Evolutionary conservation across 1,140 invertebrate species (phyloP).

Genomic region (Tetragnatha versicolor): DNA sequence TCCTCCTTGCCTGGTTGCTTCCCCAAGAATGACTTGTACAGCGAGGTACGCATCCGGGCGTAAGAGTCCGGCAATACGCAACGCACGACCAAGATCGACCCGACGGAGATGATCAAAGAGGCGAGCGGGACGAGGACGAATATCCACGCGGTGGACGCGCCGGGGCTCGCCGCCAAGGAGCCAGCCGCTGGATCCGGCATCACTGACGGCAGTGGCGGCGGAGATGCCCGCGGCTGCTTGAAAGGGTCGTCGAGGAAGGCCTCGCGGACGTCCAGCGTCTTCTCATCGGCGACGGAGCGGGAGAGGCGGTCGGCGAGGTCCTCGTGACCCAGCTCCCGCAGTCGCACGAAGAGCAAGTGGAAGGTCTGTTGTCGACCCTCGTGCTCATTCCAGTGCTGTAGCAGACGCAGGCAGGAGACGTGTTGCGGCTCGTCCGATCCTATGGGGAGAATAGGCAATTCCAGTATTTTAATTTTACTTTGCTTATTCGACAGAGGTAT

Average conservation of each 20-base stretch:
- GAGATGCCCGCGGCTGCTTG: background rate
- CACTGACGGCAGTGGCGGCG: background rate
- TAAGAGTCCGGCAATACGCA: conserved; percentile 30
- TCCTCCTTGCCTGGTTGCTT: background rate
- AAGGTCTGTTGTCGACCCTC: conserved; percentile 35
- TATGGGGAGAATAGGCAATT: background rate
- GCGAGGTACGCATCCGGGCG: conserved; percentile 3
- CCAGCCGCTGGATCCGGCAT: too few relatives aligned
- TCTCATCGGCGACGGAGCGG: conserved; percentile 32
- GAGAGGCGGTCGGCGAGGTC: conserved; percentile 38
- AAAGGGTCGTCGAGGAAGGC: conserved; percentile 43
- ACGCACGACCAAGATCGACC: background rate
- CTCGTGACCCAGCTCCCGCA: conserved; percentile 33
- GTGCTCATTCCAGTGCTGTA: conserved; percentile 53
- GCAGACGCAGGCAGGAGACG: conserved; percentile 37
- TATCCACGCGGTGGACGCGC: too few relatives aligned
- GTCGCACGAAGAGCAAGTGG: conserved; percentile 27
- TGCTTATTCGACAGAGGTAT: too few relatives aligned
- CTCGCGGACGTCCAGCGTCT: conserved; percentile 35
- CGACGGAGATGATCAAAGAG: too few relatives aligned
- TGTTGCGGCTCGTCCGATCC: conserved; percentile 21
- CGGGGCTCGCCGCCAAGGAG: too few relatives aligned
- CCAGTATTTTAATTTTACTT: background rate
- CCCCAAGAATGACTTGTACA: background rate
- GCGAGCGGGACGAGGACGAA: too few relatives aligned